Percentiles rank a stretch among this genome's conserved stretches.
Conservation (phyloP, 2,113 vertebrate genomes). For the Thunnus thynnus region DNA sequence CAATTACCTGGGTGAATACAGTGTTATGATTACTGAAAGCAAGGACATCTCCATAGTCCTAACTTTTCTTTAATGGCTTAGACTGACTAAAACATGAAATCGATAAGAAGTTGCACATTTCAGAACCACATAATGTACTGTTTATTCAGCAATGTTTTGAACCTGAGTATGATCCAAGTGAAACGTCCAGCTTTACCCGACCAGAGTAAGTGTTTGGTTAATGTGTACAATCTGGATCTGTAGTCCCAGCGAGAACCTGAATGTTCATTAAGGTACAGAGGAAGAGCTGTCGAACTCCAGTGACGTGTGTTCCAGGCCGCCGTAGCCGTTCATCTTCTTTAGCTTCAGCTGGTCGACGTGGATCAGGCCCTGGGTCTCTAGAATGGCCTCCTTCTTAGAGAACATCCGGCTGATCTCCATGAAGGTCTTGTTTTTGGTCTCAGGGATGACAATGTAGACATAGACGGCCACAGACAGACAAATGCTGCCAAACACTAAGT, state of each 20-base stretch:
- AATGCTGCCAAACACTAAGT: slow-evolving; percentile 89
- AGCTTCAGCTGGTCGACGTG: slow-evolving; percentile 80
- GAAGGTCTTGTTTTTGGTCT: slow-evolving; percentile 94
- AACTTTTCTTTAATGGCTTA: background rate
- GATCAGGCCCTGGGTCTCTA: slow-evolving; percentile 68
- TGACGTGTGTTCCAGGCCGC: slow-evolving; percentile 83
- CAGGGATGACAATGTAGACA: slow-evolving; percentile 87
- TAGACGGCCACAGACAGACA: slow-evolving; percentile 88
- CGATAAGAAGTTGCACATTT: background rate
- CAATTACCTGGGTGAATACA: background rate
- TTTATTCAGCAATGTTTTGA: background rate
- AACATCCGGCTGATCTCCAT: slow-evolving; percentile 93
- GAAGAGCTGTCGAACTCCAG: slow-evolving; percentile 84
- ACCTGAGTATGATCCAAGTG: slow-evolving; percentile 24
- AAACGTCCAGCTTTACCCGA: slow-evolving; percentile 6
- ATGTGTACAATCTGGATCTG: background rate
- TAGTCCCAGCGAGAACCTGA: background rate
- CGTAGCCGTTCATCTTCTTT: slow-evolving; percentile 87
- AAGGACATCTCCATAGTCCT: too few species aligned
- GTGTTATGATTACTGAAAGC: background rate
- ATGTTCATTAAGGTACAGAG: slow-evolving; percentile 67
- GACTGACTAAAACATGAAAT: background rate
- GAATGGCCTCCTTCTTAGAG: slow-evolving; percentile 74
- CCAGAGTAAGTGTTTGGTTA: background rate
- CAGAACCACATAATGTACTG: background rate